A percentile compares a stretch with the other conserved stretches of the same genome.
Conservation (phyloP, 2,888 invertebrate species). For the Hyposoter didymator region DNA sequence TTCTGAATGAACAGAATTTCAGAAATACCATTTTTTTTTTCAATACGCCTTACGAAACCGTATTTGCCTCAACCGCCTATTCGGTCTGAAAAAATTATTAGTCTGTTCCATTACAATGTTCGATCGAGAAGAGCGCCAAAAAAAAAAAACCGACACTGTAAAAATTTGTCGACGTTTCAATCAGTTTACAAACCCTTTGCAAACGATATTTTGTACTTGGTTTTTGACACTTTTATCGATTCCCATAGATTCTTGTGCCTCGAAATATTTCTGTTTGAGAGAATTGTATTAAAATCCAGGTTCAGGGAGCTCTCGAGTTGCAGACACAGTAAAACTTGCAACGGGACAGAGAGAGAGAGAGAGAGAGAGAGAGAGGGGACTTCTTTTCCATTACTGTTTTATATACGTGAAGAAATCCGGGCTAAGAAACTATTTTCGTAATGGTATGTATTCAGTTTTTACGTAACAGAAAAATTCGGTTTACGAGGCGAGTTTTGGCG, state of each 20-base stretch:
- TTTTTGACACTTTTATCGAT: slow-evolving; percentile 7
- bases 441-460: slow-evolving; percentile 1
- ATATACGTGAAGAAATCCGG: neutral
- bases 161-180: too few relatives aligned
- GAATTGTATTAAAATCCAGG: neutral
- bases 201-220: neutral
- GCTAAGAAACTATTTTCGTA: neutral
- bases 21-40: neutral
- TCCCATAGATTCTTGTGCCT: neutral
- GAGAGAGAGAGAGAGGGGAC: too few relatives aligned
- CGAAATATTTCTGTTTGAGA: neutral
- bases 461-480: slow-evolving; percentile 24
- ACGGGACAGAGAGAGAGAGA: neutral
- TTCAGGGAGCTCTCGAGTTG: neutral
- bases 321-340: neutral
- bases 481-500: slow-evolving; percentile 38
- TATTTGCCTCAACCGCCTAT: neutral
- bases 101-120: too few relatives aligned
- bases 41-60: neutral
- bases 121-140: too few relatives aligned
- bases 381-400: neutral
- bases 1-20: too few relatives aligned
- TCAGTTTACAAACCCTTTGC: neutral
- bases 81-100: neutral
- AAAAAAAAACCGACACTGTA: too few relatives aligned